These are phyloP conservation scores for Eudorcas thomsonii DNA, from an alignment of 2,113 vertebrate species.

Conservation along the genomic window DNA sequence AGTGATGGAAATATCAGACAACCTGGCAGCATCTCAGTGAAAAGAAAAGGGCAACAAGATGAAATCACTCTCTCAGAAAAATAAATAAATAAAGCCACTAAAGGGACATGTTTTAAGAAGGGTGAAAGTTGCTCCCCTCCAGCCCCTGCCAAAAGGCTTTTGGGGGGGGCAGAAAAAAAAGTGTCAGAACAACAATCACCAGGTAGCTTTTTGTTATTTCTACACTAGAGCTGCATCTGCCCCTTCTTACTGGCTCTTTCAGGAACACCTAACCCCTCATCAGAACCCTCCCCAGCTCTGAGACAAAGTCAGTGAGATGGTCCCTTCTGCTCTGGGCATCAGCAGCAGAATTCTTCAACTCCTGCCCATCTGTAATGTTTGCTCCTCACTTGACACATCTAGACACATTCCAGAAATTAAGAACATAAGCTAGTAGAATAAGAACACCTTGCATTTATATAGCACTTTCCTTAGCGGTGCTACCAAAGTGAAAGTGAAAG, in stretches of 20 bases:
- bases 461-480: not conserved
- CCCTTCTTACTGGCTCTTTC: not conserved
- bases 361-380: not conserved
- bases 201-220: not conserved
- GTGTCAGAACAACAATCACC: not conserved
- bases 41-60: conserved; percentile 55
- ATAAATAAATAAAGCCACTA: conserved; percentile 17
- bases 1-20: conserved; percentile 37
- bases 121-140: not conserved
- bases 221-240: not conserved
- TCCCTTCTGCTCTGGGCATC: not conserved
- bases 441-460: not conserved
- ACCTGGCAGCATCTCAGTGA: conserved; percentile 31
- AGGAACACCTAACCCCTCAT: not conserved
- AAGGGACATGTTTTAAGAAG: not conserved
- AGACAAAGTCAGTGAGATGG: not conserved
- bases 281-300: not conserved
- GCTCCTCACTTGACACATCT: not conserved
- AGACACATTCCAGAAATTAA: conserved; percentile 1
- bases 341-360: not conserved
- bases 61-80: conserved; percentile 26
- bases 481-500: not conserved
- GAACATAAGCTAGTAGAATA: not conserved
- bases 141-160: not conserved
- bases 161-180: not conserved